Conservation (phyloP, 2,113 vertebrate species). For the Peromyscus leucopus region DNA sequence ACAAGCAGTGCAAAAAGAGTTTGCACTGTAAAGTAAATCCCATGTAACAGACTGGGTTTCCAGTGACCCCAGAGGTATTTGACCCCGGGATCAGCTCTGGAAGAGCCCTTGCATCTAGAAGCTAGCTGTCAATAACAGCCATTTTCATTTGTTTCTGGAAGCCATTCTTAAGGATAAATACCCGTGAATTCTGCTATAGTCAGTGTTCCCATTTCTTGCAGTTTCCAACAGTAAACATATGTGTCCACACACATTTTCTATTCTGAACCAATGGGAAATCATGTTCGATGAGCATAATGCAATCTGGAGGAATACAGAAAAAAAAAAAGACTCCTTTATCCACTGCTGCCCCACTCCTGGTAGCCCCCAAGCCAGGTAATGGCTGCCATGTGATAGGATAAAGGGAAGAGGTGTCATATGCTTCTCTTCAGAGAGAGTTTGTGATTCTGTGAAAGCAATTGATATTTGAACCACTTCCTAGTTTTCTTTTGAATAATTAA, state of each 20-base stretch:
- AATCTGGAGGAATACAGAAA: not conserved
- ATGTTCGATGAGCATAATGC: not conserved
- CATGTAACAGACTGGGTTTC: not conserved
- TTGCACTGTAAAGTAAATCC: slow-evolving; percentile 28
- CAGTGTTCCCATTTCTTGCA: not conserved
- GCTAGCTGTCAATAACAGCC: not conserved
- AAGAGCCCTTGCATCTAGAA: not conserved
- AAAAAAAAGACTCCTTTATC: not conserved
- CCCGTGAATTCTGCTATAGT: not conserved
- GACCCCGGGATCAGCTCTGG: not conserved
- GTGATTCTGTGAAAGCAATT: slow-evolving; percentile 82
- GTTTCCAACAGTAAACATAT: slow-evolving; percentile 38
- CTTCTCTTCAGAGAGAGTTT: slow-evolving; percentile 76
- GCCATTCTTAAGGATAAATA: slow-evolving; percentile 40
- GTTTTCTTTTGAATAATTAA: slow-evolving; percentile 85
- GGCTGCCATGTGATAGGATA: not conserved
- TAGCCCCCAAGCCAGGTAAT: slow-evolving; percentile 53
- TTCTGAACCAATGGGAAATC: slow-evolving; percentile 8
- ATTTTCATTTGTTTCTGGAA: slow-evolving; percentile 14
- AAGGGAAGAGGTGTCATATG: slow-evolving; percentile 69
- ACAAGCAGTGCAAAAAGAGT: not conserved
- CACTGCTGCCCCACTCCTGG: not conserved
- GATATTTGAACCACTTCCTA: slow-evolving; percentile 84
- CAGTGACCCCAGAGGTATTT: not conserved
- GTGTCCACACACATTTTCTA: slow-evolving; percentile 18